Evolutionary conservation across 2,113 vertebrate species (phyloP).

Genomic region (Ptyas mucosa): DNA sequence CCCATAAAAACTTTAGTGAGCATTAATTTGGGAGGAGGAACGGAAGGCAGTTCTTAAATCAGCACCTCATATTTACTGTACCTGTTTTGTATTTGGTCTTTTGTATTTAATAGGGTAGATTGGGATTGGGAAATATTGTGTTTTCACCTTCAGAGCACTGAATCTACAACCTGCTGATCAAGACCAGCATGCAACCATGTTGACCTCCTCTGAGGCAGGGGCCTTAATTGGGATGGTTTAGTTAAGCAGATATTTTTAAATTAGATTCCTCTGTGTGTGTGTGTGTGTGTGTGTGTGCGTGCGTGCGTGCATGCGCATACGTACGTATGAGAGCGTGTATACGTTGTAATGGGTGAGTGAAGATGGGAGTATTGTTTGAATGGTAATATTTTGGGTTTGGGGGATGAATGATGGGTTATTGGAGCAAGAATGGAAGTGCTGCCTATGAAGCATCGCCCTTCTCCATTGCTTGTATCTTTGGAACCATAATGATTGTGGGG

Average conservation of each 20-base stretch:
- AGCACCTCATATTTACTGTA: not conserved
- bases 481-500: not conserved
- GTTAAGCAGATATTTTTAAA: not conserved
- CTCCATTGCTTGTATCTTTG: not conserved
- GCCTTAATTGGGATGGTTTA: not conserved
- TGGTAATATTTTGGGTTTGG: not conserved
- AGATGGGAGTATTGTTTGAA: not conserved
- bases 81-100: not conserved
- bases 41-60: not conserved
- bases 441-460: not conserved
- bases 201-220: not conserved
- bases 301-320: not conserved
- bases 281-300: not conserved
- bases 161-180: conserved; percentile 14
- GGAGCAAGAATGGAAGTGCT: not conserved
- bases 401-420: not conserved
- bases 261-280: not conserved
- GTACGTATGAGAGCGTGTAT: not conserved
- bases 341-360: not conserved
- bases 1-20: not conserved
- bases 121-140: not conserved
- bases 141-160: not conserved
- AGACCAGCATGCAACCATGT: not conserved
- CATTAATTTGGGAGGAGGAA: not conserved
- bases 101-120: not conserved